Conservation (phyloP, 2,113 vertebrate genomes). For the Micronisus gabar region DNA sequence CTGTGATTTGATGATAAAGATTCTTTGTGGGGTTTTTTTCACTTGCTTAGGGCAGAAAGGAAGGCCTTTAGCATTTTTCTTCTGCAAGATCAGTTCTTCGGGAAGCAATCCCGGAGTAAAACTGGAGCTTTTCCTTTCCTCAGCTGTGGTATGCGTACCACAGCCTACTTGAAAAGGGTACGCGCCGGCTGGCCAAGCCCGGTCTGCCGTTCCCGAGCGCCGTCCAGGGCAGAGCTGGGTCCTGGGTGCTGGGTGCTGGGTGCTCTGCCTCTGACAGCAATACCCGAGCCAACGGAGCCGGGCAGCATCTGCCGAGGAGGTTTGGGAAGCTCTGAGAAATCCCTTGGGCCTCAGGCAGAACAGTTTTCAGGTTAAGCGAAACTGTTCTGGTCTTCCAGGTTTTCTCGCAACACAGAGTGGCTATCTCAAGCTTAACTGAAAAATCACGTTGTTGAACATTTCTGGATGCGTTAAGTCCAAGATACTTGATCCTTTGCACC, state of each 20-base stretch:
- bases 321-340: not conserved
- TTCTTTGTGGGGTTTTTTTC: accelerated
- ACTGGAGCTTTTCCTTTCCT: not conserved
- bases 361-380: not conserved
- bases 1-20: not conserved
- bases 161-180: accelerated
- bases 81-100: not conserved
- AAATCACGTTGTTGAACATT: not conserved
- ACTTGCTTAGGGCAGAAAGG: not conserved
- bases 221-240: not conserved
- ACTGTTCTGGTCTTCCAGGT: not conserved
- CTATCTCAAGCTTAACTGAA: not conserved
- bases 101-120: not conserved
- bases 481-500: not conserved
- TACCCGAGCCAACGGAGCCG: not conserved
- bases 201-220: not conserved
- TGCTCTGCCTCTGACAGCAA: not conserved
- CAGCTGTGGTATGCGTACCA: accelerated
- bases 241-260: not conserved
- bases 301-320: not conserved
- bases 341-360: not conserved
- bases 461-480: not conserved
- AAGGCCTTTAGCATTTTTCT: not conserved
- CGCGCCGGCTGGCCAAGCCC: not conserved
- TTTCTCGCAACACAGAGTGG: not conserved